Evolutionary conservation across 2,888 invertebrate species (phyloP), one percentile per base, ranked within the genome.

Genomic region (Ochlodes sylvanus): DNA sequence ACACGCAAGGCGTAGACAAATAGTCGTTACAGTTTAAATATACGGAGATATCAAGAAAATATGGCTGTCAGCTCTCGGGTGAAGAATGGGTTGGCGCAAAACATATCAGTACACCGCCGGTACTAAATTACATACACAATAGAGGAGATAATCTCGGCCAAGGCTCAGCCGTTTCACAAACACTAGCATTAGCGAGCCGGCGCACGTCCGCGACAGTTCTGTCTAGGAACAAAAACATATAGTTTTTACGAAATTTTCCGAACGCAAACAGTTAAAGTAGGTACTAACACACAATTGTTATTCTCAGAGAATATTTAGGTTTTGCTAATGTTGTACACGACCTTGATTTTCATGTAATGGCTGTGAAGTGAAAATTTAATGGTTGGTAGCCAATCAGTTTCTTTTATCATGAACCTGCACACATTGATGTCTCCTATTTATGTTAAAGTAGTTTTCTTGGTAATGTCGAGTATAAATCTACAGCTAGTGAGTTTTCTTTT

Each of bases 91-190:
- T 17, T 52, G 27, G 60, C 54, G 57, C 50, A 19, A 60, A 66
- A 41, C 21, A 41, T 60, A 66, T 74, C 69, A 73, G 58, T 71
- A 69, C 64, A 71, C 71, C 66, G 70, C 57, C 71, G 67, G 71
- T 71, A 71, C 68, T 66, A 68, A 71, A 70, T 70, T 63, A 71
- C 70, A 69, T 3, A 66, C 54, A 66, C 58, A 60, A 66, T 66
- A 66, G 56, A 68, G 64, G 76, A 71, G 70, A 79, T 80, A 77
- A 89, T 84, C 75, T 85, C 80, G 89, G 91, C 79, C 92, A 92
- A 90, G 92, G 92, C 77, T 81, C 71, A 73, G 79, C 77, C 79
- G 82, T 90, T 90, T 85, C 88, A 86, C 85, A 89, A 90, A 87
- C 81, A 64, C 60, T 60, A 44, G 54, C 77, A 88, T 90, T 88